A percentile compares a stretch with the other conserved stretches of the same genome.
These are phyloP conservation scores for Gastrophysa polygoni DNA, from an alignment of 2,888 invertebrate genomes.

Conservation along the genomic window DNA sequence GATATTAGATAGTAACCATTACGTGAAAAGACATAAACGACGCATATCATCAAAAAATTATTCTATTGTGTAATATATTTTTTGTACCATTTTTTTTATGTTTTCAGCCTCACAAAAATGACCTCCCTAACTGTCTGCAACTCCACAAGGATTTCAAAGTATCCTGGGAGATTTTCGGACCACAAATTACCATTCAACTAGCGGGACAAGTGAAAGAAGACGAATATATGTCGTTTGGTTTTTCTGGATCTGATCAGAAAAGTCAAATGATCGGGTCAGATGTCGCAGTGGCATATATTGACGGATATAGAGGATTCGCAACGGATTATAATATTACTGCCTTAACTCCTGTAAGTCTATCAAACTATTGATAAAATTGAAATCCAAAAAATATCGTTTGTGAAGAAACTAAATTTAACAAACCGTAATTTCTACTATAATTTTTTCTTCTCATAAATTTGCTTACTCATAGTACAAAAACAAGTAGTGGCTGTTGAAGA, in stretches of 20 bases:
- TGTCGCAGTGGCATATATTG: slow-evolving; percentile 78
- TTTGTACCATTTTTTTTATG: background rate
- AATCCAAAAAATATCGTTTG: too few species aligned
- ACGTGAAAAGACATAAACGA: too few species aligned
- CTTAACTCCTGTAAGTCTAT: slow-evolving; percentile 73
- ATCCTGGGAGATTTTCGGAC: slow-evolving; percentile 91
- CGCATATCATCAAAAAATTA: too few species aligned
- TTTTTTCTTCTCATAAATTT: too few species aligned
- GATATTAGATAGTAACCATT: too few species aligned
- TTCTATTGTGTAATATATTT: too few species aligned
- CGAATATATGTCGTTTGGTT: slow-evolving; percentile 89
- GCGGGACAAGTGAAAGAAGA: slow-evolving; percentile 75
- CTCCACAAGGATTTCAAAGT: slow-evolving; percentile 83
- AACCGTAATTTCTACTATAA: too few species aligned
- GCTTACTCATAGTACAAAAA: too few species aligned
- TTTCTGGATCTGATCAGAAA: slow-evolving; percentile 74
- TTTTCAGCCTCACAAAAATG: slow-evolving; percentile 64
- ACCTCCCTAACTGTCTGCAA: slow-evolving; percentile 83
- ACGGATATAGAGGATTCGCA: slow-evolving; percentile 74
- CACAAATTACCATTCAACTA: slow-evolving; percentile 82
- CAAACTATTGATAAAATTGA: too few species aligned
- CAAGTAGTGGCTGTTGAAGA: too few species aligned
- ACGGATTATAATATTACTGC: slow-evolving; percentile 87
- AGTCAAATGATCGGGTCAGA: slow-evolving; percentile 87
- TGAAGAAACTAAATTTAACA: too few species aligned